Conservation (phyloP, 2,797 vertebrate species). For the Dermochelys coriacea region DNA sequence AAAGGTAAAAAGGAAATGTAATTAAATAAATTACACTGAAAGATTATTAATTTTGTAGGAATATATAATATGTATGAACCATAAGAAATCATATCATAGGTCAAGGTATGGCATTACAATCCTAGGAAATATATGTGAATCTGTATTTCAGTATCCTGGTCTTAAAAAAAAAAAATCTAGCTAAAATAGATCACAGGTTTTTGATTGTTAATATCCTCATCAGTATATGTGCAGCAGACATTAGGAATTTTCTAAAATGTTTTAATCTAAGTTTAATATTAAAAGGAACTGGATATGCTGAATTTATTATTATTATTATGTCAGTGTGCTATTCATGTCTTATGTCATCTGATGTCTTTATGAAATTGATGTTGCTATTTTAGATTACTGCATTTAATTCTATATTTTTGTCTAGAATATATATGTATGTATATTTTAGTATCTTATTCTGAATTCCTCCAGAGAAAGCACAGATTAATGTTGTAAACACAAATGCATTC, state of each 20-base stretch:
- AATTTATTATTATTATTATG: neutral
- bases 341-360: neutral
- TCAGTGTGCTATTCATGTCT: neutral
- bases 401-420: neutral
- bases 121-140: neutral
- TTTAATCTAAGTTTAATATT: neutral
- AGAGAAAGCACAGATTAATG: neutral
- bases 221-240: neutral
- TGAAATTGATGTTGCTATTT: neutral
- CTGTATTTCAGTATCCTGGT: neutral
- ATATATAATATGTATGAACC: neutral
- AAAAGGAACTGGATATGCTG: neutral
- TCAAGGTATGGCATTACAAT: neutral
- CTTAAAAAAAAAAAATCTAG: neutral
- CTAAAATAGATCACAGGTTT: neutral
- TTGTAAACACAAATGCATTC: neutral
- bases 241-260: neutral
- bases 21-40: neutral
- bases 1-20: slow-evolving; percentile 87
- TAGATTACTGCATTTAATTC: neutral
- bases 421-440: neutral
- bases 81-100: neutral
- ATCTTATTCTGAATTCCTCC: neutral
- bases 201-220: neutral
- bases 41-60: neutral